Base-by-base conservation (phyloP, 1,140 invertebrate genomes). In the Tetragonula clypearis region DNA sequence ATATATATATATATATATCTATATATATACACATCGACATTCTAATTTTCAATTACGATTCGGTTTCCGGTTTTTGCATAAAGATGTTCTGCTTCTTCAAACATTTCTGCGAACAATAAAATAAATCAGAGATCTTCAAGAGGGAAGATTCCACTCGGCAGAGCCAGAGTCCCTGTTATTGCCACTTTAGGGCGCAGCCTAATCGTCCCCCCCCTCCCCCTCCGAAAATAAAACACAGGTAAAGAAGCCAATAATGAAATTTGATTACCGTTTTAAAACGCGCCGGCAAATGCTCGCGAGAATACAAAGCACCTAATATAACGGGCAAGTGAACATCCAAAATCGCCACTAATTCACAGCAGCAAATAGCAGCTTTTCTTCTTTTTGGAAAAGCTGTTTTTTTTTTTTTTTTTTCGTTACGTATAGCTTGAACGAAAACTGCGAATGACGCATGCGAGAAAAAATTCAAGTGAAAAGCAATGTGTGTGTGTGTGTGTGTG, bases 271-370 rank as follows among this genome's bases (percentile, higher is more conserved):
- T 77, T n/a, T 77, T 77, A 62, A 77, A 77, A 58, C 58, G 26
- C 53, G 55, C 26, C 49, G 73, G 53, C 53, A 56, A 55, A 74
- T 56, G 35, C 58, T 21, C 23, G 26, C 56, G 56, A 60, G 75
- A 77, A 77, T 77, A 77, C 21, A 78, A 78, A 78, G 75, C 75
- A 78, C 75, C 60, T 78, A 65, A 78, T 78, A 62, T 78, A 62
- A 76, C 30, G 49, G 21, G 30, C 56, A 15, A 62, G 35, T 23
- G 21, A 49, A 4, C 75, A 65, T 62, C 35, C 14, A n/a, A 72
- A 30, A 72, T 49, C 23, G 3, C 21, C 35, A 71, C 21, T 49
- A 53, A 73, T 73, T 17, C 14, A 26, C n/a, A 4, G 30, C 30
- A 30, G 1, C 41, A 60, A 60, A 23, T 23, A 62, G 23, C 60